phyloP scores from a whole-genome alignment of 2,113 vertebrate genomes.

The Boulengeromyrus knoepffleri region DNA sequence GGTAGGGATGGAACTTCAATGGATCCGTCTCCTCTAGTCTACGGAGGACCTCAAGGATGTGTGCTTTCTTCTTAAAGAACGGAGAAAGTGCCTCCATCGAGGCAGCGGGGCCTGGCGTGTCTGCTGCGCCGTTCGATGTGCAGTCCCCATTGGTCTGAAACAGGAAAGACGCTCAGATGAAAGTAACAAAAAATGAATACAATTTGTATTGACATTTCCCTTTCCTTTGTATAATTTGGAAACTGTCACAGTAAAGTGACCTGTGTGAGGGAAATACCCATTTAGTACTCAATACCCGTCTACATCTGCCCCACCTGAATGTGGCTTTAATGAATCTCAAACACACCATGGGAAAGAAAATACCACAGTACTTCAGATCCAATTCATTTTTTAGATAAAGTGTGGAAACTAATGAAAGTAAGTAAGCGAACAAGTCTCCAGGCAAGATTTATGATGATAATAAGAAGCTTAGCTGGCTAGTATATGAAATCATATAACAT shows the following conservation, averaged over 20 bases:
- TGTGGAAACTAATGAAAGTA: not conserved
- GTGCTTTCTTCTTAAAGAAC: slow-evolving; percentile 72
- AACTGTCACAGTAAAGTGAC: not conserved
- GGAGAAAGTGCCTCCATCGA: slow-evolving; percentile 67
- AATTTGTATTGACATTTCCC: not conserved
- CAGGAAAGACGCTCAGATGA: not conserved
- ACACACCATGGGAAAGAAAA: not conserved
- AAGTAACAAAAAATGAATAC: not conserved
- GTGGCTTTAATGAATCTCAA: not conserved
- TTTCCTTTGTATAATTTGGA: not conserved
- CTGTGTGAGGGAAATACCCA: not conserved
- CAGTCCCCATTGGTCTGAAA: slow-evolving; percentile 26
- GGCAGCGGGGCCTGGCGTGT: slow-evolving; percentile 29
- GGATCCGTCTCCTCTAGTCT: slow-evolving; percentile 67
- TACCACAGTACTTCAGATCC: not conserved
- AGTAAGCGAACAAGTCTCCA: not conserved
- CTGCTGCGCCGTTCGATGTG: slow-evolving; percentile 39
- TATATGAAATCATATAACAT: not conserved
- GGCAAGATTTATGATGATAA: not conserved
- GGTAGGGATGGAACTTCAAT: slow-evolving; percentile 39
- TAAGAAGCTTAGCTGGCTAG: not conserved
- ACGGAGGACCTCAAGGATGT: slow-evolving; percentile 70
- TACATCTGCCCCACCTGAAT: not conserved
- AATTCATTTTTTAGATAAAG: not conserved
- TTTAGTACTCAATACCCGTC: not conserved